A percentile compares a stretch with the other conserved stretches of the same genome.
These are phyloP conservation scores for Poeciliopsis turneri DNA, from an alignment of 2,797 vertebrate species.

Conservation along the genomic window DNA sequence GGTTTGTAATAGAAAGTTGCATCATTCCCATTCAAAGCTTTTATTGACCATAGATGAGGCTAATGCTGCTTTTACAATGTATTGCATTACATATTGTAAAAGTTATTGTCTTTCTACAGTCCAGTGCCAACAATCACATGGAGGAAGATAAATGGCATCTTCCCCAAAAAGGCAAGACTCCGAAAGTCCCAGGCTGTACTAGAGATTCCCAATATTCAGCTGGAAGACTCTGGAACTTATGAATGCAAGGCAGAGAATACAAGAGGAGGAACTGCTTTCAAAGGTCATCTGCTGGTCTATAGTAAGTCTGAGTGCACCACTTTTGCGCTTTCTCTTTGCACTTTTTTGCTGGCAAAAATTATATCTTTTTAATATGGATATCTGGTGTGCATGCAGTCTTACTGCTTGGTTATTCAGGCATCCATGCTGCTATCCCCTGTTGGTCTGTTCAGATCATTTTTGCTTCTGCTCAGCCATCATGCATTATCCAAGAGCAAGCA, in stretches of 20 bases:
- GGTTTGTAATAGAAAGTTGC: background rate
- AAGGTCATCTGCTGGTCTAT: constrained; percentile 95
- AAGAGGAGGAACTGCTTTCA: constrained; percentile 91
- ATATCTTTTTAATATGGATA: background rate
- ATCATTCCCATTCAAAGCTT: background rate
- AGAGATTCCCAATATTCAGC: constrained; percentile 94
- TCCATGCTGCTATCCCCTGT: background rate
- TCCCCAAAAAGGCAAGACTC: constrained; percentile 92
- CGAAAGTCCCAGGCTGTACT: constrained; percentile 96
- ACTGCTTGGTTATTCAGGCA: background rate
- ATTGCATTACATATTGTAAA: background rate
- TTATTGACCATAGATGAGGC: constrained; percentile 2
- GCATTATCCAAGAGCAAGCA: constrained; percentile 10
- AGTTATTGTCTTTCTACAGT: constrained; percentile 70
- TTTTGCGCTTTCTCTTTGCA: background rate
- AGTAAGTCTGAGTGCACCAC: constrained; percentile 83
- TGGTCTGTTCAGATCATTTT: constrained; percentile 10
- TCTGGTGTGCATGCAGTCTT: constrained; percentile 4
- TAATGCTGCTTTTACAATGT: constrained; percentile 1
- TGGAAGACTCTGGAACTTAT: constrained; percentile 92
- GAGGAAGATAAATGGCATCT: constrained; percentile 95
- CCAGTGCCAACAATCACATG: constrained; percentile 97
- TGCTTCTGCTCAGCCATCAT: constrained; percentile 3
- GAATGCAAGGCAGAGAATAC: constrained; percentile 97
- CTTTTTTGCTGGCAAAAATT: background rate